Evolutionary conservation across 2,888 invertebrate genomes (phyloP).

Genomic region (Adelphocoris suturalis): DNA sequence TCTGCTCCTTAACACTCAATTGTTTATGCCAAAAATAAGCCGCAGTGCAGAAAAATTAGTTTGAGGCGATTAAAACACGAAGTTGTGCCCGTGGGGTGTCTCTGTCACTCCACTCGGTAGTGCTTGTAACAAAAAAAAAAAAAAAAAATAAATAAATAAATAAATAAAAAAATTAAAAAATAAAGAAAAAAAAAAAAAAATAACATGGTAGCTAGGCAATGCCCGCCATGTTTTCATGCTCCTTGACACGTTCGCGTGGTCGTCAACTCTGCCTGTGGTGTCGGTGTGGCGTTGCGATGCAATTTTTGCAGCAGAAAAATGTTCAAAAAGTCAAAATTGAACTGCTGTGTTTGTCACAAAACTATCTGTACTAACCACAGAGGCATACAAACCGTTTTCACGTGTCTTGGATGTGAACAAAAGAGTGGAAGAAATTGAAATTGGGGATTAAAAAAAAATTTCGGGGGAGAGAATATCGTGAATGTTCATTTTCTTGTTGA

Average conservation of each 20-base stretch:
- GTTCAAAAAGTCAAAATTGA: neutral
- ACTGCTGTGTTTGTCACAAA: neutral
- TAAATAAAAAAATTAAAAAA: no score
- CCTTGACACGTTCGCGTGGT: neutral
- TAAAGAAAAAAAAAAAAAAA: no score
- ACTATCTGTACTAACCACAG: no score
- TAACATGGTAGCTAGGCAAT: no score
- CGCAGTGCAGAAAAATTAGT: neutral
- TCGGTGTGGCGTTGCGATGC: neutral
- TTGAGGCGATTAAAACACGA: neutral
- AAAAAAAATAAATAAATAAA: no score
- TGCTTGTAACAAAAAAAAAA: neutral
- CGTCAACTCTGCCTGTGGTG: neutral
- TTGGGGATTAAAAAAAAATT: neutral
- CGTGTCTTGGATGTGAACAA: no score
- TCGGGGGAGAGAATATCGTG: neutral
- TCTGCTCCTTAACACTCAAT: neutral
- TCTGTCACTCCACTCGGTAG: neutral
- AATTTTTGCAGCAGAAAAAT: neutral
- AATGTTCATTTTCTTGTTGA: neutral
- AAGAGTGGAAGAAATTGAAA: neutral
- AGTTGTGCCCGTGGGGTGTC: neutral
- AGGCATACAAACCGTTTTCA: no score
- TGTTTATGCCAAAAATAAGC: neutral
- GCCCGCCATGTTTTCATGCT: neutral